Evolutionary conservation across 53 echinoderm and acorn worm genomes (phyloP), one percentile per base, ranked within the genome.

Genomic region (Pentamera pediparva): DNA sequence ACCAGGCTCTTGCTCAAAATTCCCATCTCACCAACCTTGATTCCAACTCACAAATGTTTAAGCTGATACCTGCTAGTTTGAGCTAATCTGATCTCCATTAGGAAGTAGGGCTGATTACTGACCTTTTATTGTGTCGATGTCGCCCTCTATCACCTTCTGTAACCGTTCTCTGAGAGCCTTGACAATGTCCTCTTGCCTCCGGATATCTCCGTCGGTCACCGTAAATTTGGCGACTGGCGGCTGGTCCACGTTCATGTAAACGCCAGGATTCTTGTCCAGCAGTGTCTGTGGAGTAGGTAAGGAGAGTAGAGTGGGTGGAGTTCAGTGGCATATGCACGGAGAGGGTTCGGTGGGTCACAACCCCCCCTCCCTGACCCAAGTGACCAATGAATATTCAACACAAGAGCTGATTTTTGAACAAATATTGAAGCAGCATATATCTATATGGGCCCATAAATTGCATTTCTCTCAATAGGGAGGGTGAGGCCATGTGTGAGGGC

Each of bases 51-150:
- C 54, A 36, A 61, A 33, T 5, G 11, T 15, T 6, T 9, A 33
- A 56, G 8, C 56, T 56, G 8, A 9, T 56, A n/a, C 8, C 19
- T n/a, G 22, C 20, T 56, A 39, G 25, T 35, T 21, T 61, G 8
- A 56, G 9, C 19, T n/a, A n/a, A n/a, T n/a, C n/a, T n/a, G n/a
- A n/a, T n/a, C n/a, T n/a, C n/a, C n/a, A n/a, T 56, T 6, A 56
- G 21, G n/a, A n/a, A n/a, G n/a, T n/a, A n/a, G n/a, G 15, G 15
- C 34, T 62, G 34, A 30, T 28, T 28, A 65, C n/a, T 75, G 54
- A 93, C 93, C 93, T 93, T 93, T 86, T 75, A 93, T 84, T 36
- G 89, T 85, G 36, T 96, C 86, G 28, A 85, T 49, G 76, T 96
- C 96, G 12, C 90, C 96, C 63, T 87, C 83, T 13, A 96, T 73